Percentiles rank a stretch among this genome's conserved stretches.
Evolutionary conservation across 2,797 vertebrate genomes (phyloP).

Genomic region (Australoheros facetus): DNA sequence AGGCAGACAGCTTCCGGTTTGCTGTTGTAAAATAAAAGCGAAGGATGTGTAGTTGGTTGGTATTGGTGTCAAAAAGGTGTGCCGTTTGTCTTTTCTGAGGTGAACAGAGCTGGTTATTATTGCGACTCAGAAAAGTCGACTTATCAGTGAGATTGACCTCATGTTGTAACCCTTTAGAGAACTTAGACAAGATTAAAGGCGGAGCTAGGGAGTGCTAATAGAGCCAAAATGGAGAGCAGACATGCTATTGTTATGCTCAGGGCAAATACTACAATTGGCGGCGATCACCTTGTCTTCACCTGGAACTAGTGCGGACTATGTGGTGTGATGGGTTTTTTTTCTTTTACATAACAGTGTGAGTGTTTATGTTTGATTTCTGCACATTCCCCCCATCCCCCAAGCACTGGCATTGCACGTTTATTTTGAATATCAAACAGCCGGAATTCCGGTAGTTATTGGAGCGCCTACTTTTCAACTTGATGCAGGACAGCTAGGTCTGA

Average conservation of each 20-base stretch:
- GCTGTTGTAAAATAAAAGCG: slow-evolving; percentile 28
- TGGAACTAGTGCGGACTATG: neutral
- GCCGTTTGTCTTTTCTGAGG: neutral
- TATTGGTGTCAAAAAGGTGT: neutral
- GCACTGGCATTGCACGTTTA: slow-evolving; percentile 17
- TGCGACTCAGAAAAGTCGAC: neutral
- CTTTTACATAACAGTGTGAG: neutral
- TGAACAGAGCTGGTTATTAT: neutral
- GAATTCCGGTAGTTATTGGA: neutral
- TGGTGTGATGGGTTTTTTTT: neutral
- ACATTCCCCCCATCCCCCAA: neutral
- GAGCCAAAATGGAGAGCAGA: neutral
- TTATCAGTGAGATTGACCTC: neutral
- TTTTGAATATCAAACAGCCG: slow-evolving; percentile 16
- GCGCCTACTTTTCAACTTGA: slow-evolving; percentile 11
- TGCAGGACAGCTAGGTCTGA: slow-evolving; percentile 29
- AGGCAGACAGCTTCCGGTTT: neutral
- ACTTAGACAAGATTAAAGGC: neutral
- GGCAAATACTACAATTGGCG: neutral
- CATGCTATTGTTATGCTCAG: neutral
- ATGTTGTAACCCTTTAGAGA: neutral
- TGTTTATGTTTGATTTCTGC: neutral
- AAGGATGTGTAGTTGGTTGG: neutral
- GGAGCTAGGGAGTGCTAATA: neutral
- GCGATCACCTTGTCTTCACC: neutral